phyloP scores from a whole-genome alignment of 2,888 invertebrate genomes.

The Meandrusa payeni region DNA sequence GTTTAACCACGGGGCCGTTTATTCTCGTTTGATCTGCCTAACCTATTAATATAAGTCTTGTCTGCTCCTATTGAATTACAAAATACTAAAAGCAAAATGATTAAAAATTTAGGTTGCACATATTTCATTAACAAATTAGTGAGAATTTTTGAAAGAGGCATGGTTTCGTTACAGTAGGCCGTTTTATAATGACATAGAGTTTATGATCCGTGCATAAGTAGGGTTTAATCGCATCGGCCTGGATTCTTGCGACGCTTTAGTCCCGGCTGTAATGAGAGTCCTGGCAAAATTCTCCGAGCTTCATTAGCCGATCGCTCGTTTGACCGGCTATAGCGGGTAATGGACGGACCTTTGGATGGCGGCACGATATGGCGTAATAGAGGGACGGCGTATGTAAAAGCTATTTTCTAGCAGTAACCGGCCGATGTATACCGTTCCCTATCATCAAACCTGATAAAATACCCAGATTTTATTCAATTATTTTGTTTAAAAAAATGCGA shows the following conservation, averaged over 20 bases:
- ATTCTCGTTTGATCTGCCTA: no score
- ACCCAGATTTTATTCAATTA: no score
- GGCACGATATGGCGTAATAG: conserved; percentile 46
- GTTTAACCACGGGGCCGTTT: no score
- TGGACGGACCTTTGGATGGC: conserved; percentile 43
- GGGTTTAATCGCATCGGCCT: conserved; percentile 27
- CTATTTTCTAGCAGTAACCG: conserved; percentile 30
- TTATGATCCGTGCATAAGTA: conserved; percentile 26
- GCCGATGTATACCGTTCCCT: conserved; percentile 37
- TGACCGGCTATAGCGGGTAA: conserved; percentile 32
- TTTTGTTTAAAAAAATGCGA: no score
- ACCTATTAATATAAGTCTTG: no score
- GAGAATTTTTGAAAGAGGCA: conserved; percentile 5
- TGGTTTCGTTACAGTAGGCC: conserved; percentile 5
- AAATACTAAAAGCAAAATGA: no score
- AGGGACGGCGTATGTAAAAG: conserved; percentile 56
- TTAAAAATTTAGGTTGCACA: no score
- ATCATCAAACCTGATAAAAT: not conserved
- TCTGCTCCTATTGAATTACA: no score
- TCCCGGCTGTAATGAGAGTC: conserved; percentile 43
- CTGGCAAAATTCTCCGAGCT: conserved; percentile 52
- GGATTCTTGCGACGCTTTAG: conserved; percentile 30
- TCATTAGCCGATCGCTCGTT: conserved; percentile 52
- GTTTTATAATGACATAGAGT: conserved; percentile 26
- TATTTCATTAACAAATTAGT: no score